Evolutionary conservation across 2,113 vertebrate genomes (phyloP), one percentile per base, ranked within the genome.

Genomic region (Microcebus griseorufus): DNA sequence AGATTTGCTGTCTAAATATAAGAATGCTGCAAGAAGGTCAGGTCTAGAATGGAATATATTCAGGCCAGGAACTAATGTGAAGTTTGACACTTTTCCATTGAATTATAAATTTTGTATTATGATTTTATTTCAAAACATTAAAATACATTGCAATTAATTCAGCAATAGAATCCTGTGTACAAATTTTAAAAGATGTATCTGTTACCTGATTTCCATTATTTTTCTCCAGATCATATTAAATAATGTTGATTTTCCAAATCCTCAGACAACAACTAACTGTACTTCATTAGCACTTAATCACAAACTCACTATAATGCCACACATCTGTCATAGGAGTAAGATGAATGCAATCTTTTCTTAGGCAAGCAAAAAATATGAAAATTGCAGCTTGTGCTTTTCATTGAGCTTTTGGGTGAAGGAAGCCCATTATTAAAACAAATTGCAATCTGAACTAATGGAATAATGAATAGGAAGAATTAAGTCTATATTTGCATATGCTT

Each of bases 101-200:
- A 88, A 95, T 96, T 37, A 76, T 5, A 70, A 96, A 91, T 86
- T 95, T 96, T 39, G 76, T 90, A 81, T 32, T 97, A 72, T 72
- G 96, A 34, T n/a, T 97, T 98, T 96, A 97, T 97, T 96, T 80
- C 62, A 97, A 97, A 94, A 53, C 64, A 97, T 96, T 70, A 96
- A 97, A 94, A 94, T 90, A 60, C 58, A 91, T 96, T 85, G 86
- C 95, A 97, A 70, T 78, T 82, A 23, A 69, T 98, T 97, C 1
- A 45, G 91, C 69, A 97, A 64, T 96, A 53, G 69, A 97, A 98
- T 95, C 2, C 0, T 98, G 67, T 94, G 18, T 95, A 94, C 93
- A 97, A 97, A 13, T 48, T 88, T 94, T 84, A 79, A 94, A 96
- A 96, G 60, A 80, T 88, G 6, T 55, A n/a, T 89, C 45, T 93